Base-by-base conservation (phyloP, 2,888 invertebrate genomes). In the Synanthedon formicaeformis region DNA sequence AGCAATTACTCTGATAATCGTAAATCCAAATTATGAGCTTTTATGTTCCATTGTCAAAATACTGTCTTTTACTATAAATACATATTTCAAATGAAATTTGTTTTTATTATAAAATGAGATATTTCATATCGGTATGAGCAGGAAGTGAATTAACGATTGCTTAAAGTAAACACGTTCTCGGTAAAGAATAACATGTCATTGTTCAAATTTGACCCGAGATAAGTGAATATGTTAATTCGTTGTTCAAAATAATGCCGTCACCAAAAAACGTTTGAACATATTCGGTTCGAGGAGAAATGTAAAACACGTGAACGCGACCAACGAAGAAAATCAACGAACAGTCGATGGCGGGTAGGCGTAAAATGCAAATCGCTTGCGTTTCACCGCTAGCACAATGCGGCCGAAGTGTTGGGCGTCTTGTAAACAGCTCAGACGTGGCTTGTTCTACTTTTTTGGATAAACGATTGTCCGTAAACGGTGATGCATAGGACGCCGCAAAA, bases 381-480 rank as follows among this genome's bases (percentile, higher is more conserved):
- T 84, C 82, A 78, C 81, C 72, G 66, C 71, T 5, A 73, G 72
- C 75, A 84, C 85, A 86, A 86, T 84, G 81, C 78, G 67, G 72
- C 60, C 67, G 71, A 66, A 73, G 84, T 87, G 87, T 86, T 75
- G 78, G 69, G 69, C 71, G 71, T 75, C 81, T 73, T 86, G 87
- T 86, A 82, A 87, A 86, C 86, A 85, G 69, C 73, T 63, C 68
- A 65, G 75, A 71, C 77, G 73, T 71, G 77, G 80, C 77, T 79
- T 78, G 85, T 81, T 81, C 81, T 81, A 84, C 87, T 86, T 86
- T 86, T 87, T 87, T 86, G 84, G 86, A 75, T 82, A 80, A 85
- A 79, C 75, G 75, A 73, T 75, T 67, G 65, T 67, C 84, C 87
- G 68, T 85, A 86, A 78, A 81, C 75, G 85, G 86, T 57, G 61